A percentile compares a stretch with the other conserved stretches of the same genome.
These are phyloP conservation scores for Chaenogobius annularis DNA, from an alignment of 2,113 vertebrate species.

Conservation along the genomic window DNA sequence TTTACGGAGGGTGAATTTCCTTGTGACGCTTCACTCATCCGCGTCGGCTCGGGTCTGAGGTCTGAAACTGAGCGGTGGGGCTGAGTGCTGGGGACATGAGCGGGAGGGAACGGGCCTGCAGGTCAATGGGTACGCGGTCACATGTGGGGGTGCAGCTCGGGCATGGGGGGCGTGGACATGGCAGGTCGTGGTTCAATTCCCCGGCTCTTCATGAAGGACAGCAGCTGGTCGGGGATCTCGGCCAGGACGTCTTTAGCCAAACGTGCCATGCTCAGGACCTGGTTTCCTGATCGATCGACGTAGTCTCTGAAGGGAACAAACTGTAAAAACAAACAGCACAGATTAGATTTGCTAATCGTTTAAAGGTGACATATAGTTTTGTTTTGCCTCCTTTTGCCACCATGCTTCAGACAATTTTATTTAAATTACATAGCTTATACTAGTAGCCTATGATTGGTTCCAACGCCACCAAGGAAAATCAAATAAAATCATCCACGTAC, in stretches of 20 bases:
- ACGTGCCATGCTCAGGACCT: conserved; percentile 96
- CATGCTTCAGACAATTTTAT: neutral
- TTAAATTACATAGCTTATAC: neutral
- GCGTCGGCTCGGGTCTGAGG: conserved; percentile 8
- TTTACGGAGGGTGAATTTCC: conserved; percentile 12
- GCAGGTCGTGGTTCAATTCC: conserved; percentile 85
- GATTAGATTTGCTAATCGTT: neutral
- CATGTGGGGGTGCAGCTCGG: conserved; percentile 59
- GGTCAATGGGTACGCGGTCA: conserved; percentile 23
- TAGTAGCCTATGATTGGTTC: too few species aligned
- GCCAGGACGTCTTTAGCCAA: conserved; percentile 95
- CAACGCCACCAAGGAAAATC: too few species aligned
- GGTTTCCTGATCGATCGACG: conserved; percentile 91
- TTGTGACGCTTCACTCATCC: conserved; percentile 32
- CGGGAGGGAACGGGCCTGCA: neutral
- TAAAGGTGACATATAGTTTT: neutral
- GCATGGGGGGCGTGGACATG: conserved; percentile 62
- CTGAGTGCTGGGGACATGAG: conserved; percentile 11
- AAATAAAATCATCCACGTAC: too few species aligned
- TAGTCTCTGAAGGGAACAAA: conserved; percentile 98
- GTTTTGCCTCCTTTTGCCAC: neutral
- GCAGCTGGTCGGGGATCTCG: conserved; percentile 93
- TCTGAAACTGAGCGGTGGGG: neutral
- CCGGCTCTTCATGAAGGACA: conserved; percentile 92
- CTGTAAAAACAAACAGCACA: conserved; percentile 61